Evolutionary conservation across 2,113 vertebrate species (phyloP).

Genomic region (Vicugna pacos): DNA sequence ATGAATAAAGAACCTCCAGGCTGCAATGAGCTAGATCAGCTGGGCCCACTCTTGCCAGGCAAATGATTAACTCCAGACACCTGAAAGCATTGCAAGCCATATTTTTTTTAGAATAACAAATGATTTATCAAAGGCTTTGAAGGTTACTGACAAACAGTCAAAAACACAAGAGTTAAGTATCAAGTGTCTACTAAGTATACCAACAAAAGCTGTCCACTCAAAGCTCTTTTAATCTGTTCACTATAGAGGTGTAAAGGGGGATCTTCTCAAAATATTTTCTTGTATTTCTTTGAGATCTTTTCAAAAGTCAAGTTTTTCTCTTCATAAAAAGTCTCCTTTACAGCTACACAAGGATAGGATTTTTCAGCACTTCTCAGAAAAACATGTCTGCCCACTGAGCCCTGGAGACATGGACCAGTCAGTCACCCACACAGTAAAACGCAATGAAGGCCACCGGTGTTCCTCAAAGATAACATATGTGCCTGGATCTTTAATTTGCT

Average conservation of each 20-base stretch:
- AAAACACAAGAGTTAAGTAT: constrained; percentile 7
- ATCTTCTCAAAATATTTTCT: constrained; percentile 22
- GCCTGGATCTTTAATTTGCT: not conserved
- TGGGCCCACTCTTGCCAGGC: not conserved
- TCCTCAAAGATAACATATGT: not conserved
- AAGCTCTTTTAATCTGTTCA: not conserved
- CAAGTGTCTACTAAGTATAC: not conserved
- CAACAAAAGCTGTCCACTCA: not conserved
- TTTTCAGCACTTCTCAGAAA: not conserved
- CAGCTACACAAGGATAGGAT: not conserved
- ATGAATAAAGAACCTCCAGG: not conserved
- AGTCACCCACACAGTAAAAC: not conserved
- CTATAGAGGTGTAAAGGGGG: not conserved
- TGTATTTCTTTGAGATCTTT: not conserved
- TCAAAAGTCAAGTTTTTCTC: constrained; percentile 49
- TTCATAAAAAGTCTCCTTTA: not conserved
- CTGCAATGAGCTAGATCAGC: not conserved
- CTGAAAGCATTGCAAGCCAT: not conserved
- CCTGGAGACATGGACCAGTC: not conserved
- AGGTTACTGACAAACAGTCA: not conserved
- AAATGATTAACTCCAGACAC: not conserved
- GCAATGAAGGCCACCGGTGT: not conserved
- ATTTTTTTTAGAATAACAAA: constrained; percentile 16
- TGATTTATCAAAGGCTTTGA: constrained; percentile 20
- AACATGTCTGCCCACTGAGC: not conserved